Percentiles rank a stretch among this genome's conserved stretches.
phyloP scores from a whole-genome alignment of 2,113 vertebrate genomes.

The Xyliphius kryptos region DNA sequence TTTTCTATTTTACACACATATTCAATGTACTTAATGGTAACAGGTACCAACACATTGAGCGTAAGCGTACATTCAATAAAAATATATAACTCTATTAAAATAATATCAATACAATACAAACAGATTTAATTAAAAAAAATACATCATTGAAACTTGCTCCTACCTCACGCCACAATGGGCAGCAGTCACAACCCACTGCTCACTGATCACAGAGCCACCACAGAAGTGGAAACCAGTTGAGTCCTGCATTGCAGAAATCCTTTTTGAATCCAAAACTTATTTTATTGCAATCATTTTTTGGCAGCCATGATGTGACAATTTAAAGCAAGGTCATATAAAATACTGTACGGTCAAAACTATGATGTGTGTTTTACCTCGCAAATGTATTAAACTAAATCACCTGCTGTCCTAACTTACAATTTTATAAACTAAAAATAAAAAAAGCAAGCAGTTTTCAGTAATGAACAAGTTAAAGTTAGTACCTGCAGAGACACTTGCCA shows the following conservation, averaged over 20 bases:
- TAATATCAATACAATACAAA: neutral
- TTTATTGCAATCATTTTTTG: neutral
- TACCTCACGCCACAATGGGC: slow-evolving; percentile 71
- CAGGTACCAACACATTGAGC: no score
- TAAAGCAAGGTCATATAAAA: no score
- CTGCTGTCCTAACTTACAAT: no score
- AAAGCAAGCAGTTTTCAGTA: neutral
- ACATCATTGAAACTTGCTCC: neutral
- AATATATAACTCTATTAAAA: slow-evolving; percentile 32
- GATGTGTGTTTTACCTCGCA: no score
- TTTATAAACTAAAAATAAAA: no score
- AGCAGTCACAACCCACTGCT: slow-evolving; percentile 74
- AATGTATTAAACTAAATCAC: no score
- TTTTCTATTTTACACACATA: no score
- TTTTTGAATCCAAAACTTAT: neutral
- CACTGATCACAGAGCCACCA: slow-evolving; percentile 72
- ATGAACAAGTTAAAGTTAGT: neutral
- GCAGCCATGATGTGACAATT: neutral
- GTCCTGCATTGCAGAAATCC: slow-evolving; percentile 54
- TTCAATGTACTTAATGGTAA: no score
- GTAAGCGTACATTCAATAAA: no score
- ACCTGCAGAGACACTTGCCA: slow-evolving; percentile 71
- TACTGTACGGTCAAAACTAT: no score
- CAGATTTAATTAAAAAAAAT: neutral
- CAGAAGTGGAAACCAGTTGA: slow-evolving; percentile 76